Percentiles rank a stretch among this genome's conserved stretches.
Conservation (phyloP, 2,888 invertebrate genomes). For the Dasysyrphus tricinctus region DNA sequence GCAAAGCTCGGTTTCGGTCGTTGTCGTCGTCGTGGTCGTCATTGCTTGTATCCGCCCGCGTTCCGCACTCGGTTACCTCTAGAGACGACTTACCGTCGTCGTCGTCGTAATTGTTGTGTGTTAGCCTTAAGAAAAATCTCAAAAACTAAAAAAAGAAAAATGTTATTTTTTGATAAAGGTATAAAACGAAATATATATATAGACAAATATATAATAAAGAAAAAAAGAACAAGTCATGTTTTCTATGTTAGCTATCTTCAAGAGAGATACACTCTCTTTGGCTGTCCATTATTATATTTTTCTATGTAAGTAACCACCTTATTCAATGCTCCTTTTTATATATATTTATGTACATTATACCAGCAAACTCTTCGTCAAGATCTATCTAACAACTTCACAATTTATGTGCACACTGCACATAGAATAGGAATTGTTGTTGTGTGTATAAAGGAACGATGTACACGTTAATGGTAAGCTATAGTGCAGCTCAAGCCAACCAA, state of each 20-base stretch:
- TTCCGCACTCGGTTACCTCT: constrained; percentile 4
- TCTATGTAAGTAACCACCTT: constrained; percentile 60
- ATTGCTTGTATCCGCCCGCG: constrained; percentile 28
- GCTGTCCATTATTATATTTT: constrained; percentile 72
- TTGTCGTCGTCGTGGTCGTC: constrained; percentile 35
- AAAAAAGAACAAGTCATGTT: constrained; percentile 67
- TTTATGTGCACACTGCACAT: constrained; percentile 60
- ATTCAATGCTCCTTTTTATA: constrained; percentile 66
- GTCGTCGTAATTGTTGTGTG: constrained; percentile 45
- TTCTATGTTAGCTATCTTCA: constrained; percentile 68
- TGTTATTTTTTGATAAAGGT: constrained; percentile 45
- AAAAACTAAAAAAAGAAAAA: constrained; percentile 44
- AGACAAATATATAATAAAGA: constrained; percentile 9
- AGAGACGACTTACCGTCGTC: constrained; percentile 27
- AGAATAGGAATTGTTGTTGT: constrained; percentile 48
- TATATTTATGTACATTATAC: not conserved
- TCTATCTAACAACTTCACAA: constrained; percentile 72
- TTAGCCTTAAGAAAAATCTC: constrained; percentile 51
- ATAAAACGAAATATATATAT: constrained; percentile 16
- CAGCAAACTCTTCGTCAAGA: constrained; percentile 47
- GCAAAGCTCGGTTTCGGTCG: constrained; percentile 38
- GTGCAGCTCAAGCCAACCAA: constrained; percentile 13
- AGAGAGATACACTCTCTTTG: constrained; percentile 71
- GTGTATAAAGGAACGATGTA: constrained; percentile 46
- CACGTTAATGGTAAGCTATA: constrained; percentile 38